Conservation (phyloP, 2,888 invertebrate genomes). For the Eilema sororculum region DNA sequence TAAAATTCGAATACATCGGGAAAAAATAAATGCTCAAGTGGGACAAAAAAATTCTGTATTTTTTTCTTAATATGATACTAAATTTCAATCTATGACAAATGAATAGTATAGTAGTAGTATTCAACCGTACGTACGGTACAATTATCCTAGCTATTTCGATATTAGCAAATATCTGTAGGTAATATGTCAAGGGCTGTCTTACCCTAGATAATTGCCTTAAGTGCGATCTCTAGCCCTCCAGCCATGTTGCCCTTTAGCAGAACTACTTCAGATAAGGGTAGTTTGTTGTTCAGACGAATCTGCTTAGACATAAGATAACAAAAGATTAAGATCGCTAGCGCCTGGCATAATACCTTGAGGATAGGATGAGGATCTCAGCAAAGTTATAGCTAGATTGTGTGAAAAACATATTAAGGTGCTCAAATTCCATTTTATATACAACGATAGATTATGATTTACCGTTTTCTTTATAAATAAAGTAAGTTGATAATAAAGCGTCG, state of each 20-base stretch:
- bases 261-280: conserved; percentile 69
- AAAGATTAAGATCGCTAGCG: conserved; percentile 66
- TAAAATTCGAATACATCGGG: no score
- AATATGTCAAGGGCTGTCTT: conserved; percentile 45
- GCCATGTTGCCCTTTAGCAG: conserved; percentile 52
- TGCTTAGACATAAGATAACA: conserved; percentile 74
- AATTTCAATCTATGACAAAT: background rate
- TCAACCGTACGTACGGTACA: conserved; percentile 9
- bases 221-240: conserved; percentile 59
- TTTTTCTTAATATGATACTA: no score
- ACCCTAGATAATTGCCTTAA: conserved; percentile 66
- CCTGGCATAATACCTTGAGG: conserved; percentile 53
- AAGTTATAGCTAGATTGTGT: background rate
- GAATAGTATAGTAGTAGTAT: background rate
- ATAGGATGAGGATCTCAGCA: conserved; percentile 30
- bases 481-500: no score
- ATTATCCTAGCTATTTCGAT: conserved; percentile 8
- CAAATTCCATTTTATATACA: no score
- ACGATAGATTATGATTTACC: no score
- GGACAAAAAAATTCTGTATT: no score
- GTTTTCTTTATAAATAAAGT: no score
- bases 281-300: conserved; percentile 68
- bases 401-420: background rate
- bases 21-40: no score
- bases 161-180: conserved; percentile 16